Evolutionary conservation across 2,113 vertebrate genomes (phyloP), one percentile per base, ranked within the genome.

Genomic region (Amazona vittata): DNA sequence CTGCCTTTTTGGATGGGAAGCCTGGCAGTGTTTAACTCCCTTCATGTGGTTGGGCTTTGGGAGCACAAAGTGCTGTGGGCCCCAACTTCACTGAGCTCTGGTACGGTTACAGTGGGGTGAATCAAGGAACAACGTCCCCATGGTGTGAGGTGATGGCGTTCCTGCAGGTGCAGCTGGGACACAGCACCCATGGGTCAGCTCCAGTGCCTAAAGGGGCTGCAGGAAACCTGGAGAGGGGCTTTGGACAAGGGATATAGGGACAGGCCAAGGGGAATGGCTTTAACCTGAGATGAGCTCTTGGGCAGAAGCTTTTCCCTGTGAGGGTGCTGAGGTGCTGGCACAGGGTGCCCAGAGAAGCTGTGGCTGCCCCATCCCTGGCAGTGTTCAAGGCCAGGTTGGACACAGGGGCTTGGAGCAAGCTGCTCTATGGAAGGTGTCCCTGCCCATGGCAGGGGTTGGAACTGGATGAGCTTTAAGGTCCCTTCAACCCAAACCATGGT

Each of bases 21-120:
- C 84, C 22, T 35, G 19, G 10, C 43, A 18, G 21, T 7, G 13
- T 69, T 17, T 53, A 21, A 15, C 35, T 70, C 24, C 2, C 17
- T 76, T n/a, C 31, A 6, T 31, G 19, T 18, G 22, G 12, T 4
- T 50, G 44, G 14, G 24, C 26, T 82, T 55, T 28, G 65, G 49
- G 55, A 44, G 47, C 35, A 16, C 10, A 17, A 49, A n/a, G 18
- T 13, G 60, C 5, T 33, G 9, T 28, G 37, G 78, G 6, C 39
- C 15, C 57, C 0, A 24, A n/a, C 53, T 73, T 52, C 21, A 3
- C 8, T 12, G 31, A 29, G 6, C 16, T 60, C 14, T 39, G 39
- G 1, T 62, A 18, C 0, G 2, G 10, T 62, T 75, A 6, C 0
- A 3, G 20, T 52, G 35, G 9, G 4, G 1, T 8, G 39, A 47